Base-by-base conservation (phyloP, 2,113 vertebrate genomes). In the Emydura subglobosa region DNA sequence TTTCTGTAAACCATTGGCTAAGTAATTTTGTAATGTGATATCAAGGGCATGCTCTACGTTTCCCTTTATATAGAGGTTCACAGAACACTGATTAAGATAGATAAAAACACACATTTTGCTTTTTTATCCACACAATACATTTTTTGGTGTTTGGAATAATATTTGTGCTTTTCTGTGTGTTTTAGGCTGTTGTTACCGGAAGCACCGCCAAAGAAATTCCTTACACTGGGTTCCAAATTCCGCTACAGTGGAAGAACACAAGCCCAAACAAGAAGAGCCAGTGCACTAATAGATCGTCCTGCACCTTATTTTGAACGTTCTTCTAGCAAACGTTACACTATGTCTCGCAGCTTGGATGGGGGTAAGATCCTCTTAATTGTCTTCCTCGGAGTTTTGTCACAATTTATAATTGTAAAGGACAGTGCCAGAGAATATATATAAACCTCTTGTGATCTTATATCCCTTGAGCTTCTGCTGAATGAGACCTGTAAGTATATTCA, bases 181-280 rank as follows among this genome's bases (percentile, higher is more conserved):
- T 96, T 86, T 97, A 99, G 99, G 97, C 98, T 99, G 14, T 98
- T 99, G 79, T 98, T 99, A 78, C 99, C 99, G 2, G 99, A 99
- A 97, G 99, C 99, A 7, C 99, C 99, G 42, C 99, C 99, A 74
- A 99, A 99, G 98, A 99, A 99, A 98, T 99, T 99, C 97, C 98
- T 99, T 51, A 99, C 99, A 0, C 93, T 99, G 94, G 99, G 99
- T 87, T 99, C 99, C 88, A 99, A 99, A 98, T 99, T 99, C 55
- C 99, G 99, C 83, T 99, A 99, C 95, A 99, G 99, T 0, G 99
- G 99, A 49, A 98, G 99, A 81, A 99, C 99, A 0, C 99, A 99
- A 95, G 99, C 99, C 2, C 99, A 99, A 93, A 99, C 99, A 0
- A 99, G 99, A 59, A 97, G 99, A 96, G 99, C 99, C 93, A 99